Conservation (phyloP, 2,888 invertebrate species). For the Torymus aiolomorphi region DNA sequence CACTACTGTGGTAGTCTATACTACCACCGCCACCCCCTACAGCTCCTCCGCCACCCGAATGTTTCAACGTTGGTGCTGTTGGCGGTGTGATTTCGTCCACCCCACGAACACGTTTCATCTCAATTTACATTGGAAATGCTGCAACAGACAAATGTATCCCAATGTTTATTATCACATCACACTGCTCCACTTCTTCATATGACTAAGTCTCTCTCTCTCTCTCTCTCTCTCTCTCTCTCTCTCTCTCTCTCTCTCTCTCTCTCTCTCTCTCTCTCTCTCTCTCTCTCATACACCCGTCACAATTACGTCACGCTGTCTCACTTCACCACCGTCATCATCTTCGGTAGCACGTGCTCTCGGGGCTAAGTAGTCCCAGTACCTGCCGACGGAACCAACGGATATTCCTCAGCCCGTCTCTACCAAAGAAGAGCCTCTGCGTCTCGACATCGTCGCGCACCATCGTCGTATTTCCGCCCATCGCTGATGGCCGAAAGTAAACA, state of each 20-base stretch:
- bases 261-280: not conserved
- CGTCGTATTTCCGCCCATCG: not conserved
- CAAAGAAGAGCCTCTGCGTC: not conserved
- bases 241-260: not conserved
- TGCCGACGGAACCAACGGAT: slow-evolving; percentile 44
- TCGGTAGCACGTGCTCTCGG: too few relatives aligned
- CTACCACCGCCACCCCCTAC: slow-evolving; percentile 75
- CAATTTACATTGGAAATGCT: slow-evolving; percentile 81
- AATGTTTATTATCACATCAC: too few relatives aligned
- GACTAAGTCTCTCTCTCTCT: too few relatives aligned
- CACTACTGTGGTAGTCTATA: slow-evolving; percentile 73
- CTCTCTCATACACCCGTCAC: not conserved
- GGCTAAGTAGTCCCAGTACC: slow-evolving; percentile 8
- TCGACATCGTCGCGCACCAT: not conserved
- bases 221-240: not conserved
- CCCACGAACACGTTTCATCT: slow-evolving; percentile 80
- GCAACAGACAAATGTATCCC: slow-evolving; percentile 62
- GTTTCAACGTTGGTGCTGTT: slow-evolving; percentile 77
- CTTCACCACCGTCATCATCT: too few relatives aligned
- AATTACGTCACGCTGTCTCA: not conserved
- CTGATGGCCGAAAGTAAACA: too few relatives aligned
- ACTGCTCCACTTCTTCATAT: too few relatives aligned
- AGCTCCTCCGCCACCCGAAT: slow-evolving; percentile 73
- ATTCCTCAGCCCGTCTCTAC: slow-evolving; percentile 24
- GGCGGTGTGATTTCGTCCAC: slow-evolving; percentile 74